These are phyloP conservation scores for Aricia agestis DNA, from an alignment of 1,140 invertebrate genomes.

Conservation along the genomic window DNA sequence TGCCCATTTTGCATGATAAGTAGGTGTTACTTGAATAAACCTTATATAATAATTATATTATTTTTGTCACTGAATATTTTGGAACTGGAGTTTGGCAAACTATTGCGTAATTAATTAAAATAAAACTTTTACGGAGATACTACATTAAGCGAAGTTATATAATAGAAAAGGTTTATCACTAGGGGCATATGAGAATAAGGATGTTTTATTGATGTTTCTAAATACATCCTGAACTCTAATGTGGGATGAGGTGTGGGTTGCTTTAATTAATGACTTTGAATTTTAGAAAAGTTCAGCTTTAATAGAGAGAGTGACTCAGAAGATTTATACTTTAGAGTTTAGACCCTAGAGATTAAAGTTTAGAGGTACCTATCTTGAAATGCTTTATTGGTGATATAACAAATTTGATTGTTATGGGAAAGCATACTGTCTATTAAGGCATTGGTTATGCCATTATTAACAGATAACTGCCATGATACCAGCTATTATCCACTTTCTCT, in stretches of 20 bases:
- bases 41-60: not conserved
- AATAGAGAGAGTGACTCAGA: not conserved
- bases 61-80: slow-evolving; percentile 13
- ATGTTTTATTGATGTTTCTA: not conserved
- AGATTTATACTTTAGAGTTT: not conserved
- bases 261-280: not conserved
- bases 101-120: not conserved
- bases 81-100: not conserved
- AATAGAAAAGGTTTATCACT: not conserved
- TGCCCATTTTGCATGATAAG: not conserved
- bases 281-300: not conserved
- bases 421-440: slow-evolving; percentile 9
- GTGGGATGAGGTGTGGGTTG: slow-evolving; percentile 6
- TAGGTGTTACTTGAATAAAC: not conserved
- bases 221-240: not conserved
- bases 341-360: no score
- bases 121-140: not conserved
- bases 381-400: not conserved
- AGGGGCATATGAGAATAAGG: not conserved
- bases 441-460: not conserved
- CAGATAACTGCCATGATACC: not conserved
- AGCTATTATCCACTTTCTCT: not conserved
- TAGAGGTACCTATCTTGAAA: not conserved
- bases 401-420: slow-evolving; percentile 5
- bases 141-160: not conserved